Evolutionary conservation across 1,140 invertebrate genomes (phyloP), one percentile per base, ranked within the genome.

Genomic region (Aphaenogaster rudis): DNA sequence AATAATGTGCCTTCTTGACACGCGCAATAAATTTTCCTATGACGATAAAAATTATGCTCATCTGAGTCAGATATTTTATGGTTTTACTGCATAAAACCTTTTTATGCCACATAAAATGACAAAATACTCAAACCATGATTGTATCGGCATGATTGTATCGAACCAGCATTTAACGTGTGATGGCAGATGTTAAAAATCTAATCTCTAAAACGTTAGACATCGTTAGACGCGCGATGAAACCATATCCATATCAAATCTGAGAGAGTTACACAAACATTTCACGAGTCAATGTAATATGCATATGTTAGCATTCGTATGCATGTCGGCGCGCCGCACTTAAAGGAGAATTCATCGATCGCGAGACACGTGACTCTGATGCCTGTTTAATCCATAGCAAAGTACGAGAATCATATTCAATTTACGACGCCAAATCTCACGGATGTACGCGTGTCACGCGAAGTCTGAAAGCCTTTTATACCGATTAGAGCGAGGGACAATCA

Each of bases 401-500:
- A 84, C 36, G 69, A 28, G 28, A 76, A 76, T 84, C 39, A 42
- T 45, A 33, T 80, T 52, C 77, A 63, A 80, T 80, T 80, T 54
- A 54, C 61, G 13, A 36, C 45, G n/a, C 9, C 33, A 8, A 80
- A 52, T 82, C 80, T 36, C 67, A 15, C 42, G 54, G 33, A 82
- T 45, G 21, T 39, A 39, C 59, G 28, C 42, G 28, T n/a, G 28
- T 84, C 69, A 50, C 54, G 69, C 42, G 42, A 39, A 39, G 42
- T 21, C 39, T 21, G 45, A 28, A 63, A 76, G 28, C 80, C 52
- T 63, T 84, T 84, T 74, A 74, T 50, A 36, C 13, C 42, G 54
- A 76, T 84, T 84, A 84, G 52, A 36, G 28, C 28, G 57, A 21
- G 54, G 45, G 33, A 84, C 45, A 84, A 84, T 84, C 69, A 50